Evolutionary conservation across 2,113 vertebrate genomes (phyloP).

Genomic region (Myanophis thanlyinensis): DNA sequence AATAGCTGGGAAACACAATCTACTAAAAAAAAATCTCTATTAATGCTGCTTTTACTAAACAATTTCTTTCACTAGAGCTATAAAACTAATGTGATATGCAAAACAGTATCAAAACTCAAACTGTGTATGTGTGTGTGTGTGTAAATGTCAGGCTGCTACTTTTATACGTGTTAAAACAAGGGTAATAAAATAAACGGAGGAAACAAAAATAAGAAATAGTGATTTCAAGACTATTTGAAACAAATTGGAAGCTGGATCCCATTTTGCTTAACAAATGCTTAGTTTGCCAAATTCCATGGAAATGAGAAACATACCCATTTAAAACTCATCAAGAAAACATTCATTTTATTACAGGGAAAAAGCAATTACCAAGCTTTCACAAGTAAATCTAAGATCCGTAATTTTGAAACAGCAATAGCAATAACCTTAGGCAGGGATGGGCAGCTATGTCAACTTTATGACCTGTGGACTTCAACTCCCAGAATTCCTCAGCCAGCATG

Average conservation of each 20-base stretch:
- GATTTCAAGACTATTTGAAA: constrained; percentile 54
- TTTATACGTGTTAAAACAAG: neutral
- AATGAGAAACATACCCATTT: constrained; percentile 62
- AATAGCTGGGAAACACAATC: neutral
- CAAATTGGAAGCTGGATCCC: constrained; percentile 42
- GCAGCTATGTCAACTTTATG: neutral
- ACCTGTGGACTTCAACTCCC: neutral
- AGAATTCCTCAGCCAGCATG: neutral
- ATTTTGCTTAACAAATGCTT: constrained; percentile 62
- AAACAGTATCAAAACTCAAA: neutral
- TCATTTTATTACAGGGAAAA: constrained; percentile 63
- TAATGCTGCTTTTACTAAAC: neutral
- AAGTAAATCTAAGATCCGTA: constrained; percentile 68
- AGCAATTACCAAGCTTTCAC: constrained; percentile 71
- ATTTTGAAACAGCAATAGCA: constrained; percentile 68
- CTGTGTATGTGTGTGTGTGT: too few species aligned
- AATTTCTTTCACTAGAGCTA: neutral
- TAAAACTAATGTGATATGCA: neutral
- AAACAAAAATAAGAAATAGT: constrained; percentile 38
- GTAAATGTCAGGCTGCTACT: neutral
- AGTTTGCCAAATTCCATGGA: constrained; percentile 61
- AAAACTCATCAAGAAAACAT: constrained; percentile 69
- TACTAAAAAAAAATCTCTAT: neutral
- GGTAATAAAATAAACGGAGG: constrained; percentile 46
- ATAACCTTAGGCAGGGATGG: constrained; percentile 52